Evolutionary conservation across 2,113 vertebrate species (phyloP), one percentile per base, ranked within the genome.

Genomic region (Antechinus flavipes): DNA sequence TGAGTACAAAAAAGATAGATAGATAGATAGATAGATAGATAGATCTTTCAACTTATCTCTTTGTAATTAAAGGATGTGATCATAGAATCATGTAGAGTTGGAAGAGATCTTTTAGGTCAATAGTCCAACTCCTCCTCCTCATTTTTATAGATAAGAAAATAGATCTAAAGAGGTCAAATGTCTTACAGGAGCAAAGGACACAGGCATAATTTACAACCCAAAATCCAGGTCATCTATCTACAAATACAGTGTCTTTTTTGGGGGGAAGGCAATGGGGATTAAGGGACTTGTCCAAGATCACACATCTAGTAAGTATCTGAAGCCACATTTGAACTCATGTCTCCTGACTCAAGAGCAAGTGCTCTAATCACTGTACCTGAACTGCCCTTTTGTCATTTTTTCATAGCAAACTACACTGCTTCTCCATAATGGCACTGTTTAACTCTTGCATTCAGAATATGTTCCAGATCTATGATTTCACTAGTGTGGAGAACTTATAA

Each of bases 1-100:
- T 94, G 25, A 58, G 46, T 90, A 95, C 91, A 93, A 46, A 56
- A 95, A 95, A 58, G 49, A 91, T 27, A 97, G 95, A 91, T 25
- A 96, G 96, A 47, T 3, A 30, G 49, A 23, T 61, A 23, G 42
- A 42, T 42, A 42, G 42, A 42, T 42, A 42, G 42, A 42, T 42
- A 42, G 42, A 49, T 49, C 92, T 93, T 35, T 93, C 84, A 91
- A 49, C 54, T 8, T 24, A 46, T 89, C 22, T 56, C 14, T 94
- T 93, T 84, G 16, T 76, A 47, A 49, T 30, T 90, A 90, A 91
- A 42, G 22, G 68, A 42, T 84, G 68, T 84, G 12, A 68, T 35
- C 3, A 68, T 42, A 84, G 68, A 19, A 42, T 42, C 16, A 84
- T 23, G 7, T 22, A 84, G 19, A 84, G 14, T 23, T 84, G 68